These are phyloP conservation scores for Thinocorus orbignyianus DNA, from an alignment of 2,113 vertebrate genomes.

Conservation along the genomic window DNA sequence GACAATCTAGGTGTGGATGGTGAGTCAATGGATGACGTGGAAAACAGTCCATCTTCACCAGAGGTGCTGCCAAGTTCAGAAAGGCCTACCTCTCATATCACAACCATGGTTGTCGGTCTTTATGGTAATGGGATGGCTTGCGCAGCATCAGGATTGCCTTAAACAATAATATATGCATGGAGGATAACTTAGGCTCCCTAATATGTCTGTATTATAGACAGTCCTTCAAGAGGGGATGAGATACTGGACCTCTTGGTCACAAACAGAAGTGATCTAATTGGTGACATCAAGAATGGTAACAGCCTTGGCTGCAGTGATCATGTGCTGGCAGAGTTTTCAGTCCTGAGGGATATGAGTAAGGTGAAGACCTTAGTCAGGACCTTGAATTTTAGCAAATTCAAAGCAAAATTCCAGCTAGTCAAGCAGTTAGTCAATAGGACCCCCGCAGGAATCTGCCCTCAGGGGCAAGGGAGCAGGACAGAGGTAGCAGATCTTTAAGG, in stretches of 20 bases:
- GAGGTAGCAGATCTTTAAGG: not conserved
- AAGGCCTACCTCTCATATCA: not conserved
- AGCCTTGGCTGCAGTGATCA: not conserved
- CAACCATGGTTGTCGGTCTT: not conserved
- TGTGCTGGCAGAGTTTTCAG: not conserved
- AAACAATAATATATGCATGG: no score
- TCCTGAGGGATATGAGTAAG: not conserved
- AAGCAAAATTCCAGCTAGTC: not conserved
- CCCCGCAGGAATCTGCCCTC: not conserved
- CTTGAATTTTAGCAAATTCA: no score
- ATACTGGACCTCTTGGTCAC: not conserved
- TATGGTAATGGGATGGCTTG: not conserved
- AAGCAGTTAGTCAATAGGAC: not conserved
- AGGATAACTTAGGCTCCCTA: not conserved
- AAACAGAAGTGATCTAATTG: not conserved
- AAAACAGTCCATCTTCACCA: not conserved
- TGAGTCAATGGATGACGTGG: not conserved
- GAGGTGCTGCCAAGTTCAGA: not conserved
- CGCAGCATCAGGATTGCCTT: not conserved
- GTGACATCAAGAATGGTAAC: not conserved
- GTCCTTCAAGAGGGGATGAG: not conserved
- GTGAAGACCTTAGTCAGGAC: not conserved
- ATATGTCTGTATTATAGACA: no score
- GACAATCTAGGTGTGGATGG: not conserved
- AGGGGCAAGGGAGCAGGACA: not conserved